Base-by-base conservation (phyloP, 1,140 invertebrate genomes). In the Drosophila persimilis region DNA sequence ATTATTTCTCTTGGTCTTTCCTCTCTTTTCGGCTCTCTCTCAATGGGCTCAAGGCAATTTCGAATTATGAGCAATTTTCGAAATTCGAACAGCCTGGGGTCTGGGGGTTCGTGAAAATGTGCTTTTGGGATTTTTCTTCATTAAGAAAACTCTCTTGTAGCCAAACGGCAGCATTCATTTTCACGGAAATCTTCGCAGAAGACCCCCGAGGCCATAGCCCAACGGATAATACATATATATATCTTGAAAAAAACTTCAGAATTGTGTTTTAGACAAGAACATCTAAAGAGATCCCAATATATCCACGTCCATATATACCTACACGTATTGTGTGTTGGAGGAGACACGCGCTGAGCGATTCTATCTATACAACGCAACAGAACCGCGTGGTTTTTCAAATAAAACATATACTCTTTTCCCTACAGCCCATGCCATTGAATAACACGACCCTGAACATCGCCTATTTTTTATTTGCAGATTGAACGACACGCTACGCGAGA, bases 401-500 rank as follows among this genome's bases (percentile, higher is more conserved):
- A 26, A 26, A 26, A 26, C 24, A 26, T 26, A 26, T 26, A 26
- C 24, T 26, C 5, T 26, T 26, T 26, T 26, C 4, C 24, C 24
- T 5, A 26, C 24, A 26, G 24, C 6, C 35, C 11, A 39, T 56
- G 83, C 56, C 74, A 73, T 70, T 94, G 92, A 83, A 48, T 84
- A 67, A 73, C 48, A 57, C 66, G 65, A 45, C 62, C 92, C 93
- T 64, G 80, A 60, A 59, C 17, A n/a, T 58, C 20, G n/a, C 35
- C 55, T 54, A 50, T 11, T 63, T 35, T 39, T 72, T 5, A 13
- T 39, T 91, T 91, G 9, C 89, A 93, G 90, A 90, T 89, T 91
- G 80, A 91, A 89, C 86, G 92, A 93, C 66, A 93, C 92, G 43
- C 84, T 95, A 64, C 92, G 92, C 64, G 92, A 92, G 46, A 95